Conservation (phyloP, 2,797 vertebrate species). For the Mus spretus region DNA sequence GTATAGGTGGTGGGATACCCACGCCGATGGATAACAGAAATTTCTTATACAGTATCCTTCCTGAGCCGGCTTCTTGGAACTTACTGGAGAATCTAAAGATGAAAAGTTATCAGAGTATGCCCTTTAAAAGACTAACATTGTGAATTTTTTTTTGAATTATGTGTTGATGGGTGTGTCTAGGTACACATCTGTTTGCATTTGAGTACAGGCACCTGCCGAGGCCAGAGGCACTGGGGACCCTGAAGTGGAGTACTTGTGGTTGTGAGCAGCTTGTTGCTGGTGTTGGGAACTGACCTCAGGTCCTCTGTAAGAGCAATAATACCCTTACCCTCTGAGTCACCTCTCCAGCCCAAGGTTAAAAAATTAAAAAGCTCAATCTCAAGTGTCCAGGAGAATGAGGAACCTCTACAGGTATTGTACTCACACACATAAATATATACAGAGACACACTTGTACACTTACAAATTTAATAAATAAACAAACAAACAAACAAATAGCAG, state of each 20-base stretch:
- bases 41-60: slow-evolving; percentile 87
- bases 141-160: not conserved
- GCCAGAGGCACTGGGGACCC: not conserved
- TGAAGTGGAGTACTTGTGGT: not conserved
- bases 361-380: too few species aligned
- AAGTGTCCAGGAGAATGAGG: not conserved
- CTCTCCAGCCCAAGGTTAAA: not conserved
- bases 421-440: not conserved
- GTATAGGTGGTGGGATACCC: slow-evolving; percentile 60
- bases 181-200: not conserved
- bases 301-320: not conserved
- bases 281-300: not conserved
- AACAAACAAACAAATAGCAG: not conserved
- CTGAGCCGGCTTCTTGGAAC: slow-evolving; percentile 83
- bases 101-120: not conserved
- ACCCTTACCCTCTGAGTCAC: not conserved
- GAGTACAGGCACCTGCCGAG: not conserved
- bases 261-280: not conserved
- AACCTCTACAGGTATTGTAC: not conserved
- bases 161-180: not conserved
- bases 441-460: not conserved
- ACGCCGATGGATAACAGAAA: slow-evolving; percentile 87
- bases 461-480: not conserved
- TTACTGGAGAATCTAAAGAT: slow-evolving; percentile 86
- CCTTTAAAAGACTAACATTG: not conserved